phyloP scores from a whole-genome alignment of 2,888 invertebrate species.

The Vannuccia rotundouncinata region DNA sequence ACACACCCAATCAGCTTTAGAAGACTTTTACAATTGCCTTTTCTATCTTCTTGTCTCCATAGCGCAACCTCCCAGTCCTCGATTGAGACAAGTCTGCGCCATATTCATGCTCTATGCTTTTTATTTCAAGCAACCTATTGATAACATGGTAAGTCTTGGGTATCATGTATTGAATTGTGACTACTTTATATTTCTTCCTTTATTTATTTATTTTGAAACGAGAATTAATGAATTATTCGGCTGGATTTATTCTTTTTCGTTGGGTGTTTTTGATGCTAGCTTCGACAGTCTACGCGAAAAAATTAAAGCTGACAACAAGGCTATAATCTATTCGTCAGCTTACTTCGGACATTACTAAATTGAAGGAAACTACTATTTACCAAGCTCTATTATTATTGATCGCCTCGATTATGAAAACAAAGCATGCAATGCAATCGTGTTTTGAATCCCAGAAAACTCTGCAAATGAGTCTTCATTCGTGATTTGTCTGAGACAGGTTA shows the following conservation, averaged over 20 bases:
- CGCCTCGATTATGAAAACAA: background rate
- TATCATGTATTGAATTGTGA: too few relatives aligned
- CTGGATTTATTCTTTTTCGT: too few relatives aligned
- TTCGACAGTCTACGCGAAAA: background rate
- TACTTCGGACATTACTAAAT: background rate
- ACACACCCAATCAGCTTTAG: background rate
- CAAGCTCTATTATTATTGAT: background rate
- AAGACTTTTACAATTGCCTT: background rate
- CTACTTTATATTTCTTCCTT: too few relatives aligned
- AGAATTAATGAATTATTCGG: too few relatives aligned
- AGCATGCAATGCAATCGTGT: background rate
- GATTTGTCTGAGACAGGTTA: background rate
- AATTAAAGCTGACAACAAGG: background rate
- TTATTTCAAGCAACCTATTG: background rate
- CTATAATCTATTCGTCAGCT: background rate
- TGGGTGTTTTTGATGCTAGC: background rate
- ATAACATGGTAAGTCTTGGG: conserved; percentile 20
- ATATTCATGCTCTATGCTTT: background rate
- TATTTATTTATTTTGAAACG: too few relatives aligned
- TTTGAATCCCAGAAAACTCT: background rate
- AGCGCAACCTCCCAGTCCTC: background rate
- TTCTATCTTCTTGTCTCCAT: background rate
- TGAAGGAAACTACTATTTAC: background rate
- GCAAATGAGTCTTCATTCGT: background rate
- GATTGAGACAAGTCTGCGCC: background rate